phyloP scores from a whole-genome alignment of 2,888 invertebrate species.

The Synergus gifuensis region DNA sequence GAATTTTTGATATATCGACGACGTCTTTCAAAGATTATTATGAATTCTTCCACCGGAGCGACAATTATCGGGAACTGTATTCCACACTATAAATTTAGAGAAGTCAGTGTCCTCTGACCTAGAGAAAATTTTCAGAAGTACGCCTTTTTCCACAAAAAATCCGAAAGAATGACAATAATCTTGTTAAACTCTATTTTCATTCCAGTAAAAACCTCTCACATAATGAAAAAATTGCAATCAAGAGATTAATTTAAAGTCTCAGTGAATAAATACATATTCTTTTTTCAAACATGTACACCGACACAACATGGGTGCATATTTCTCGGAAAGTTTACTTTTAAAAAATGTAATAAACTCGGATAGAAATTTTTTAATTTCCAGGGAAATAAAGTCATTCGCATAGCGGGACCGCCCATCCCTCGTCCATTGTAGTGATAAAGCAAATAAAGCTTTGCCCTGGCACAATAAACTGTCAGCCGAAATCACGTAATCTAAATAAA shows the following conservation, averaged over 20 bases:
- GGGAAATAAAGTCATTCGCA: constrained; percentile 72
- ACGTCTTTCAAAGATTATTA: constrained; percentile 1
- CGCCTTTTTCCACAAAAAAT: neutral
- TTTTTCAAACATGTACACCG: too few species aligned
- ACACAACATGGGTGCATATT: neutral
- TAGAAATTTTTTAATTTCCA: constrained; percentile 71
- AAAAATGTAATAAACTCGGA: constrained; percentile 6
- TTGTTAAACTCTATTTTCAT: neutral
- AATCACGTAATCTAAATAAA: constrained; percentile 77
- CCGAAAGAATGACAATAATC: neutral
- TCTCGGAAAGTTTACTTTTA: constrained; percentile 43
- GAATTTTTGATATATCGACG: constrained; percentile 44
- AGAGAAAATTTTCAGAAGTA: neutral
- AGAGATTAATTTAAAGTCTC: neutral
- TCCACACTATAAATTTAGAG: constrained; percentile 12
- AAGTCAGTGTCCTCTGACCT: neutral
- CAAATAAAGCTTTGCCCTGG: constrained; percentile 74
- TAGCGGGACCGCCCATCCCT: constrained; percentile 73
- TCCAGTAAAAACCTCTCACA: neutral
- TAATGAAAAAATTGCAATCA: neutral
- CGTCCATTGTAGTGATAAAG: constrained; percentile 74
- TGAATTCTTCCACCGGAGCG: constrained; percentile 30
- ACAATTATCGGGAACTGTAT: constrained; percentile 43
- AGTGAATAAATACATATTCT: neutral
- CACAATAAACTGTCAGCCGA: constrained; percentile 75